These are phyloP conservation scores for Stomatorhinus walkeri DNA, from an alignment of 2,797 vertebrate species.

Conservation along the genomic window DNA sequence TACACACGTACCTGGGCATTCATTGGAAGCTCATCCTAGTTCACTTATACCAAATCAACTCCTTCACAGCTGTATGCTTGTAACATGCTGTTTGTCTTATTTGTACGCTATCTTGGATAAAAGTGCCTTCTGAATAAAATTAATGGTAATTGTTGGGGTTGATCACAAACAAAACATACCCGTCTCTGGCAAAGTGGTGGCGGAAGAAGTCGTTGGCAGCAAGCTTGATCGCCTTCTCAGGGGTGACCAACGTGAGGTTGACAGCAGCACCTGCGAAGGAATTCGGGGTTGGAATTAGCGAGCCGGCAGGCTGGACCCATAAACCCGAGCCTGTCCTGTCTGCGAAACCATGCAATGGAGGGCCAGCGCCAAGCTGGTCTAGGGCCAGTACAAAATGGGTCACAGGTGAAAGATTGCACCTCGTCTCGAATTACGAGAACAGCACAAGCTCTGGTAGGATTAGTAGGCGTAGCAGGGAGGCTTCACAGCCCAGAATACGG, in stretches of 20 bases:
- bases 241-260: conserved; percentile 72
- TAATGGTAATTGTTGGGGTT: background rate
- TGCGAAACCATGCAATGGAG: background rate
- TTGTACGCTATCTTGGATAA: background rate
- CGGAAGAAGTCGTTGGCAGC: conserved; percentile 75
- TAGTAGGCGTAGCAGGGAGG: background rate
- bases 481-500: background rate
- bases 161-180: conserved; percentile 46
- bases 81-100: background rate
- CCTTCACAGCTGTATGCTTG: background rate
- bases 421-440: background rate
- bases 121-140: background rate
- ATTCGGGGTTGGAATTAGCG: background rate
- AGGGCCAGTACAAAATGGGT: background rate
- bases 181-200: conserved; percentile 61
- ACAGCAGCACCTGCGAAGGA: conserved; percentile 63
- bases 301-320: background rate
- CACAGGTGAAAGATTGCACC: conserved; percentile 7
- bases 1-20: background rate
- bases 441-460: background rate
- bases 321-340: background rate
- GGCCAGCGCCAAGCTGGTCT: background rate
- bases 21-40: background rate
- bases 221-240: conserved; percentile 75
- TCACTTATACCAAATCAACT: background rate